Evolutionary conservation across 2,113 vertebrate species (phyloP).

Genomic region (Siniperca knerii): DNA sequence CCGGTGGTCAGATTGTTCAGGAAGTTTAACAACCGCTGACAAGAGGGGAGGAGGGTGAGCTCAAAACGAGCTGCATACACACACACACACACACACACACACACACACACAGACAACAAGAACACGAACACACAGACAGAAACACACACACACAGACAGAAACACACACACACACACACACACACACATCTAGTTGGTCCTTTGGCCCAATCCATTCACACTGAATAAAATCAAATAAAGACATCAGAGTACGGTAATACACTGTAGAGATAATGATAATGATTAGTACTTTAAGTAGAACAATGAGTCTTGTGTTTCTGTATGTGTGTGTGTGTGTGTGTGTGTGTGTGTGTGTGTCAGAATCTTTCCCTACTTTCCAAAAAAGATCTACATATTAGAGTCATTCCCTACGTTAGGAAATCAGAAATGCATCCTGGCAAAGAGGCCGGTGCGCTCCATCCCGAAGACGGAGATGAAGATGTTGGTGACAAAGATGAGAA

Average conservation of each 20-base stretch:
- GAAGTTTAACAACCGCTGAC: conserved; percentile 85
- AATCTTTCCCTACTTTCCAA: neutral
- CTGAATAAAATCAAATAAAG: conserved; percentile 12
- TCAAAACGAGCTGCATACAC: conserved; percentile 65
- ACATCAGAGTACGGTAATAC: neutral
- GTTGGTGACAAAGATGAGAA: conserved; percentile 90
- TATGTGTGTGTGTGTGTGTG: conserved; percentile 25
- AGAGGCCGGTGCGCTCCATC: conserved; percentile 89
- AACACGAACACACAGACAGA: conserved; percentile 24
- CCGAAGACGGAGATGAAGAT: conserved; percentile 93
- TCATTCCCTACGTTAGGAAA: conserved; percentile 5
- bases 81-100: conserved; percentile 35
- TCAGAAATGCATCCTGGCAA: conserved; percentile 80
- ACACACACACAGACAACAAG: neutral
- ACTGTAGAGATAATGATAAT: neutral
- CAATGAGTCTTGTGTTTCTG: conserved; percentile 11
- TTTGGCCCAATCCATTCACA: conserved; percentile 38
- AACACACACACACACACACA: conserved; percentile 42
- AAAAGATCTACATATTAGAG: neutral
- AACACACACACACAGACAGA: conserved; percentile 49
- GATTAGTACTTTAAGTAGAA: conserved; percentile 63
- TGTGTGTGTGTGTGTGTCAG: neutral
- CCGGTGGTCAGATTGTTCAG: conserved; percentile 88
- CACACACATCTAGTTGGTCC: conserved; percentile 63
- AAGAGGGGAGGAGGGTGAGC: conserved; percentile 68